These are phyloP conservation scores for Sweltsa coloradensis DNA, from an alignment of 1,140 invertebrate species.

Conservation along the genomic window DNA sequence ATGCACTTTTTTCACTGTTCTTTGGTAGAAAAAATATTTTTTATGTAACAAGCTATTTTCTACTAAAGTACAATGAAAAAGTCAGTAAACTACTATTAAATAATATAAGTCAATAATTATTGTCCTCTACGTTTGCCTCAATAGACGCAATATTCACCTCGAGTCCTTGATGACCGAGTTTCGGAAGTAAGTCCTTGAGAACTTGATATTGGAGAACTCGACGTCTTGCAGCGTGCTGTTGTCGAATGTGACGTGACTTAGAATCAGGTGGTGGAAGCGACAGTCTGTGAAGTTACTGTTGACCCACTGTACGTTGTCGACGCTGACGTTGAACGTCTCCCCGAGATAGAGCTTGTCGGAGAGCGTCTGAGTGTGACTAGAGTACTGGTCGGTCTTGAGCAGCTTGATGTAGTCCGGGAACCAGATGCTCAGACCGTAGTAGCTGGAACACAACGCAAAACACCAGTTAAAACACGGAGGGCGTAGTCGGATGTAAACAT, in stretches of 20 bases:
- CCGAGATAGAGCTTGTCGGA: slow-evolving; percentile 20
- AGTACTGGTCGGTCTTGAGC: slow-evolving; percentile 16
- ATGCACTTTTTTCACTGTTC: too few species aligned
- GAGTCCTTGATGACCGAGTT: slow-evolving; percentile 27
- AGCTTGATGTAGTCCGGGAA: slow-evolving; percentile 39
- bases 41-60: too few species aligned
- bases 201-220: slow-evolving; percentile 33
- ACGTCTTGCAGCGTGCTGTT: slow-evolving; percentile 33
- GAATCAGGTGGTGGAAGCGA: slow-evolving; percentile 33
- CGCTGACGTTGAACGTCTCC: slow-evolving; percentile 27
- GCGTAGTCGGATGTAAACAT: too few species aligned
- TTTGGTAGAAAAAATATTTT: too few species aligned
- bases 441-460: slow-evolving; percentile 29
- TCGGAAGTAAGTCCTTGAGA: slow-evolving; percentile 33
- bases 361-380: slow-evolving; percentile 17
- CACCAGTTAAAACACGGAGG: too few species aligned
- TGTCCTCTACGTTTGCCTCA: not conserved
- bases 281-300: slow-evolving; percentile 31
- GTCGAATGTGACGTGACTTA: slow-evolving; percentile 33
- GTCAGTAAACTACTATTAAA: too few species aligned
- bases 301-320: slow-evolving; percentile 35
- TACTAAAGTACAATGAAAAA: too few species aligned
- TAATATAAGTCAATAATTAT: too few species aligned
- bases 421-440: slow-evolving; percentile 41
- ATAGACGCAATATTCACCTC: slow-evolving; percentile 26